Evolutionary conservation across 2,888 invertebrate species (phyloP).

Genomic region (Heliothis peltigera): DNA sequence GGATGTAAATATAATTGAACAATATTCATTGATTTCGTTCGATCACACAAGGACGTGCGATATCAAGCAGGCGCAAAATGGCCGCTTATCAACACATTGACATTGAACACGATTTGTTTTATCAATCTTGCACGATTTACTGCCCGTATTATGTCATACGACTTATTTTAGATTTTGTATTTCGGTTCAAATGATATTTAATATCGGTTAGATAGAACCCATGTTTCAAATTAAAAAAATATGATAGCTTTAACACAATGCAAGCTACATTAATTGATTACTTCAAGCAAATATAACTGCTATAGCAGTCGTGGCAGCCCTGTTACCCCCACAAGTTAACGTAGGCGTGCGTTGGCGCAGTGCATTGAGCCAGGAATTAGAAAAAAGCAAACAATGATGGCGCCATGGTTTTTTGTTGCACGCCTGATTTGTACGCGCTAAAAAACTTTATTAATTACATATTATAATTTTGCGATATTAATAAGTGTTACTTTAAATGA

Average conservation of each 20-base stretch:
- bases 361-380: slow-evolving; percentile 57
- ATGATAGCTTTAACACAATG: no score
- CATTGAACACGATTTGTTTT: slow-evolving; percentile 52
- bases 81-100: slow-evolving; percentile 55
- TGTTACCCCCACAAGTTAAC: slow-evolving; percentile 45
- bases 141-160: slow-evolving; percentile 54
- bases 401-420: slow-evolving; percentile 61
- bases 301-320: slow-evolving; percentile 41
- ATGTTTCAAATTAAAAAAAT: no score
- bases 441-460: slow-evolving; percentile 51
- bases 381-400: slow-evolving; percentile 65
- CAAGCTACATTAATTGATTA: not conserved
- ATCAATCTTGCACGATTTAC: slow-evolving; percentile 51
- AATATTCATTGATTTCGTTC: not conserved
- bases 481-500: not conserved
- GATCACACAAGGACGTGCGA: slow-evolving; percentile 21
- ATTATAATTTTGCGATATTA: slow-evolving; percentile 32
- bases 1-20: not conserved
- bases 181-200: not conserved
- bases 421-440: slow-evolving; percentile 41
- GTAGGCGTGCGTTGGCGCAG: slow-evolving; percentile 65
- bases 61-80: slow-evolving; percentile 49
- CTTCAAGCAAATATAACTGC: not conserved
- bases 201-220: no score
- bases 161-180: slow-evolving; percentile 19